Conservation (phyloP, 23 tunicate genomes). For the Halocynthia roretzi region DNA sequence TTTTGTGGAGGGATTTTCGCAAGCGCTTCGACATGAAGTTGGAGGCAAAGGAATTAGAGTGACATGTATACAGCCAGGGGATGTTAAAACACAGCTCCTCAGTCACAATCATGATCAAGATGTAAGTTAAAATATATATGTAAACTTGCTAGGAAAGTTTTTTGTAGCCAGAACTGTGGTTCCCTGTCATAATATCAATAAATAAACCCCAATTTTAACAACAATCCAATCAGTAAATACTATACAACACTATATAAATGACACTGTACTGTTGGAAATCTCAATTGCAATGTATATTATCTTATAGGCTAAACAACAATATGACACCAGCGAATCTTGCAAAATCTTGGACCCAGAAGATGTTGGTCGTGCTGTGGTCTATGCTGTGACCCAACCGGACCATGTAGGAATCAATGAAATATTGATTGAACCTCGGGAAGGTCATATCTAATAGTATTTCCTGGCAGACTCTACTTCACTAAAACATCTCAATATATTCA, state of each 20-base stretch:
- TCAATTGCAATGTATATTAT: too few relatives aligned
- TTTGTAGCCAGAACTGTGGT: too few relatives aligned
- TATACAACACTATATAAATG: too few relatives aligned
- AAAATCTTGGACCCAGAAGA: conserved; percentile 77
- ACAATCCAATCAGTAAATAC: too few relatives aligned
- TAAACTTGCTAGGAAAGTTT: background rate
- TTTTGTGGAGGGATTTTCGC: conserved; percentile 90
- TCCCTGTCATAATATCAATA: too few relatives aligned
- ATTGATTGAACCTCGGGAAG: conserved; percentile 65
- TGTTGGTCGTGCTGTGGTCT: conserved; percentile 62
- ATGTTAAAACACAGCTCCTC: conserved; percentile 68
- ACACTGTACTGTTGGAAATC: too few relatives aligned
- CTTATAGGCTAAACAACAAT: conserved; percentile 54
- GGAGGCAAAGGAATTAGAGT: conserved; percentile 78
- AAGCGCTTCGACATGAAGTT: conserved; percentile 77
- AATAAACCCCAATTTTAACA: too few relatives aligned
- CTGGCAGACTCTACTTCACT: too few relatives aligned
- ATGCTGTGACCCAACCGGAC: conserved; percentile 74
- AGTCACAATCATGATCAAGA: conserved; percentile 38
- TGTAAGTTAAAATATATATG: conserved; percentile 23
- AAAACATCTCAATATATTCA: too few relatives aligned
- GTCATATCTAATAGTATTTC: conserved; percentile 40
- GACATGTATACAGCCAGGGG: conserved; percentile 93
- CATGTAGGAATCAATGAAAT: conserved; percentile 80
- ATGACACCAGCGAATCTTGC: conserved; percentile 29